phyloP scores from a whole-genome alignment of 2,113 vertebrate species.

The Podarcis muralis region DNA sequence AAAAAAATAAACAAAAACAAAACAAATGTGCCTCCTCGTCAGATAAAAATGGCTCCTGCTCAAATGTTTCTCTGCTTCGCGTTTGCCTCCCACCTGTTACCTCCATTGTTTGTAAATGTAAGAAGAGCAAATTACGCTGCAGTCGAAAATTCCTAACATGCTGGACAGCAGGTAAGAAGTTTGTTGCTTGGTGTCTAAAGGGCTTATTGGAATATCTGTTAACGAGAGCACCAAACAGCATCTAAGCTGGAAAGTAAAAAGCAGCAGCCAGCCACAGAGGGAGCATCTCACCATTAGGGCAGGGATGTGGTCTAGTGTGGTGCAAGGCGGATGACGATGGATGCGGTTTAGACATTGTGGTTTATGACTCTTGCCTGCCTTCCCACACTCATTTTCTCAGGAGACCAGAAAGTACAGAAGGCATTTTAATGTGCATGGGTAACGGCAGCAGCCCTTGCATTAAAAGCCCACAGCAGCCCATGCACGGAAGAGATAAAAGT shows the following conservation, averaged over 20 bases:
- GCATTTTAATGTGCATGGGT: not conserved
- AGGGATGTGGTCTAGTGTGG: not conserved
- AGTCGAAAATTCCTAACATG: not conserved
- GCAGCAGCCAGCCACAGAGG: not conserved
- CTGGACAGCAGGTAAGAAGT: not conserved
- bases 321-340: not conserved
- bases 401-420: not conserved
- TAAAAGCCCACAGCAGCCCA: constrained; percentile 5
- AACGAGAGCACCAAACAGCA: not conserved
- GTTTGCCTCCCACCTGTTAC: not conserved
- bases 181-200: not conserved
- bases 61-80: not conserved
- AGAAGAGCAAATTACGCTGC: not conserved
- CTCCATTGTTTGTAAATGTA: not conserved
- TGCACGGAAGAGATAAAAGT: constrained; percentile 6
- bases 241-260: not conserved
- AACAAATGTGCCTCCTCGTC: not conserved
- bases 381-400: not conserved
- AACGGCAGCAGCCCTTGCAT: not conserved
- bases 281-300: not conserved
- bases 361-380: not conserved
- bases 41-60: not conserved
- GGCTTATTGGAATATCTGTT: not conserved
- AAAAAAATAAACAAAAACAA: not conserved
- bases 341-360: not conserved